phyloP scores from a whole-genome alignment of 2,797 vertebrate genomes.

The Nannoperca obscura region DNA sequence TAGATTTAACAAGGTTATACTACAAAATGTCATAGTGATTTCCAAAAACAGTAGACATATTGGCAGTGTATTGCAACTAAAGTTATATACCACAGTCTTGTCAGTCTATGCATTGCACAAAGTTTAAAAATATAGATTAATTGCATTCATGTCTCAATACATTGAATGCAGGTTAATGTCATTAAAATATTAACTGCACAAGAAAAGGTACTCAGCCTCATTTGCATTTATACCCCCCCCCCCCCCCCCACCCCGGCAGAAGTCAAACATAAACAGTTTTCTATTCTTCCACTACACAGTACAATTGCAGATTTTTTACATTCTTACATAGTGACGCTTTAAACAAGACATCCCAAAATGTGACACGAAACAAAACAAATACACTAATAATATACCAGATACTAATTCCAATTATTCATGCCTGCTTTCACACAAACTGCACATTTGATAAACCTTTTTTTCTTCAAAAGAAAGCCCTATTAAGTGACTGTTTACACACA shows the following conservation, averaged over 20 bases:
- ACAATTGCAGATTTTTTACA: background rate
- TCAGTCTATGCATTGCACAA: background rate
- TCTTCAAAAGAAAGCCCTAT: background rate
- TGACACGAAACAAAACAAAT: background rate
- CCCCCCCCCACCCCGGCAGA: background rate
- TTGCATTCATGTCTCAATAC: background rate
- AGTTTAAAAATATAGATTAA: background rate
- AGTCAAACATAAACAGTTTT: background rate
- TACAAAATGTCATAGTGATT: background rate
- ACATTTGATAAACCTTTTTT: background rate
- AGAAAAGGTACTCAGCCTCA: conserved; percentile 4
- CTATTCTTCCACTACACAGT: background rate
- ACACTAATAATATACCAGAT: background rate
- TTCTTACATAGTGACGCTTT: background rate
- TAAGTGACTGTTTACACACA: background rate
- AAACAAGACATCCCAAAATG: background rate
- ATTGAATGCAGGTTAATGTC: background rate
- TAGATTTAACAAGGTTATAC: background rate
- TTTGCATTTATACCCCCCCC: conserved; percentile 10
- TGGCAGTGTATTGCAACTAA: background rate
- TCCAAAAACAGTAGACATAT: background rate
- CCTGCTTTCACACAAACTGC: background rate
- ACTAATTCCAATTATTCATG: background rate
- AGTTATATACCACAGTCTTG: too few relatives aligned
- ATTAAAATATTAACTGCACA: conserved; percentile 24